Base-by-base conservation (phyloP, 2,888 invertebrate species). In the Tetragnatha montana region DNA sequence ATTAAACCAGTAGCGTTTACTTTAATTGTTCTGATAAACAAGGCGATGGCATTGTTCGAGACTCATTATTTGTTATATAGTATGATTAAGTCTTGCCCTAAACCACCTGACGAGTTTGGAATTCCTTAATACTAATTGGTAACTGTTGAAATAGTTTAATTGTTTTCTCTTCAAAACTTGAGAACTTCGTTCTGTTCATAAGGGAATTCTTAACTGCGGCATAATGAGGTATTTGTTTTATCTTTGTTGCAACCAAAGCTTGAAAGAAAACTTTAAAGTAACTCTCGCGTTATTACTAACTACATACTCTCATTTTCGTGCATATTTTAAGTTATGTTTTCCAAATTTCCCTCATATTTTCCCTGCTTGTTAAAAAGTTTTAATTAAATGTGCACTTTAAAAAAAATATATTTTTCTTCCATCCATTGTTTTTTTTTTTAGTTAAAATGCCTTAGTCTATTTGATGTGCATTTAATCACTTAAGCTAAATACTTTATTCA, bases 401-500 rank as follows among this genome's bases (percentile, higher is more conserved):
- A 17, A 21, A 4, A 17, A 21, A 4, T 35, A 35, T 50, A 71
- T 49, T 70, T 21, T 60, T 60, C 35, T 60, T 60, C 51, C n/a
- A 8, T 74, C 35, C 14, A 14, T 7, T 22, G 12, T 21, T 49
- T 1, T 73, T 22, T 7, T 6, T 35, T 73, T 82, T 14, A 51
- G 73, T 60, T 21, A 2, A 73, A 69, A 71, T 70, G 70, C 49
- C 19, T 81, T 51, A 81, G 22, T 81, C 19, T 49, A 70, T 21
- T 12, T n/a, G 74, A 74, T 74, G n/a, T n/a, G 12, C 49, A 76
- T 76, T 76, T 76, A 14, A 50, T 50, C 76, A 51, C 70, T 81
- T 81, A 81, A 81, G 49, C 35, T n/a, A 12, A 71, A 71, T 71
- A 71, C 17, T 71, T 35, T 2, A 35, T 35, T 35, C 35, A 35